A percentile compares a stretch with the other conserved stretches of the same genome.
phyloP scores from a whole-genome alignment of 2,888 invertebrate genomes.

The Ichneumon xanthorius region DNA sequence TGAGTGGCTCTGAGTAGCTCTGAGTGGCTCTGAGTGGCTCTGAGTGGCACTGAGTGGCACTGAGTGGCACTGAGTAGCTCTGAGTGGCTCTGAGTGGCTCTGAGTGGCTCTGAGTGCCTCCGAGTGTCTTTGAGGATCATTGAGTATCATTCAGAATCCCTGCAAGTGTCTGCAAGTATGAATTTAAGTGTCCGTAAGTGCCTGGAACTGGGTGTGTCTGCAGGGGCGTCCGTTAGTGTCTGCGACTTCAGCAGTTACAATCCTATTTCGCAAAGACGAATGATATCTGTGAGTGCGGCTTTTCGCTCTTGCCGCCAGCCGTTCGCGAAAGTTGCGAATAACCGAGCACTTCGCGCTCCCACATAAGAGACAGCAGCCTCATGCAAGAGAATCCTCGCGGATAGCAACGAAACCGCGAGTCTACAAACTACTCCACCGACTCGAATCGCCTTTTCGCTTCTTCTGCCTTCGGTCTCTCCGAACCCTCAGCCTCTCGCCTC shows the following conservation, averaged over 20 bases:
- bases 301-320: neutral
- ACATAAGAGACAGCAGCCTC: neutral
- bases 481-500: slow-evolving; percentile 22
- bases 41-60: too few species aligned
- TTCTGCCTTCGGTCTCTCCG: slow-evolving; percentile 21
- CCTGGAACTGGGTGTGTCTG: too few species aligned
- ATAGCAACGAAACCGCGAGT: neutral
- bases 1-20: too few species aligned
- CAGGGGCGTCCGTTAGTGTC: neutral
- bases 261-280: neutral
- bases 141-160: too few species aligned
- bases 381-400: slow-evolving; percentile 1
- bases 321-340: neutral
- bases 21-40: too few species aligned
- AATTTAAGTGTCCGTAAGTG: too few species aligned
- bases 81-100: too few species aligned
- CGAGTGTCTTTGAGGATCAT: too few species aligned
- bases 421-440: slow-evolving; percentile 4
- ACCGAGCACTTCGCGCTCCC: neutral
- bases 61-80: too few species aligned
- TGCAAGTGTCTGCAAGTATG: too few species aligned
- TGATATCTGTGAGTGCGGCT: slow-evolving; percentile 4
- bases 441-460: neutral
- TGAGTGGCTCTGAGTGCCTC: too few species aligned
- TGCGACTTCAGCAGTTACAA: neutral